Evolutionary conservation across 1,140 invertebrate species (phyloP).

Genomic region (Leptestheria dahalacensis): DNA sequence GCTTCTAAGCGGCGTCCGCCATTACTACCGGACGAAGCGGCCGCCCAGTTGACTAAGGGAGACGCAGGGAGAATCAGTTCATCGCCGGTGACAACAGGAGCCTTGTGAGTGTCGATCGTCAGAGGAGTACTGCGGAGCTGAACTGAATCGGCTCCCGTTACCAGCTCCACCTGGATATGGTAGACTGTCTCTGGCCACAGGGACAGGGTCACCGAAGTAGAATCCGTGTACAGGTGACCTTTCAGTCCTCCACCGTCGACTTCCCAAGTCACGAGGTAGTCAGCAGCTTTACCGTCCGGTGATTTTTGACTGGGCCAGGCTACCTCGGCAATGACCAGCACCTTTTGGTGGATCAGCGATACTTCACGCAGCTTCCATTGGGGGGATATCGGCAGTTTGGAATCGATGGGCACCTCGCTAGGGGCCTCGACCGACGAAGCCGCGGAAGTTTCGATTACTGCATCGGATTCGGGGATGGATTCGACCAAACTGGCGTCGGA

Average conservation of each 20-base stretch:
- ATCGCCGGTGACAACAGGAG: conserved; percentile 4
- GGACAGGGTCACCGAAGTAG: conserved; percentile 55
- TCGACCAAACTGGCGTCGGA: neutral
- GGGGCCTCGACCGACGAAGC: neutral
- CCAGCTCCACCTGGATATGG: conserved; percentile 48
- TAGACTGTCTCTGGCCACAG: conserved; percentile 64
- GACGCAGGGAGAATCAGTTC: conserved; percentile 8
- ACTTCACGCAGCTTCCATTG: conserved; percentile 43
- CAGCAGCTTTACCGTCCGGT: conserved; percentile 25
- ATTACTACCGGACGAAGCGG: neutral
- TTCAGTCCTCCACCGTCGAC: conserved; percentile 63
- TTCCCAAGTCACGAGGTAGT: conserved; percentile 65
- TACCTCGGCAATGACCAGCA: conserved; percentile 53
- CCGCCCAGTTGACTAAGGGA: conserved; percentile 8
- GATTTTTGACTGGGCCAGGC: conserved; percentile 35
- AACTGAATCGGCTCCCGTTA: conserved; percentile 19
- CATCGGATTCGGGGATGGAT: neutral
- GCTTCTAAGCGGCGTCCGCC: conserved; percentile 10
- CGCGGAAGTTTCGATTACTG: neutral
- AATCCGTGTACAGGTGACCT: conserved; percentile 64
- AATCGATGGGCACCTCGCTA: neutral
- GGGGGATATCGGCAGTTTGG: neutral
- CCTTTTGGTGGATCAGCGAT: conserved; percentile 48
- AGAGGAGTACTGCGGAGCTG: conserved; percentile 18
- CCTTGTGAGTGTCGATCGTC: conserved; percentile 21